Base-by-base conservation (phyloP, 1,140 invertebrate species). In the Cotesia glomerata region DNA sequence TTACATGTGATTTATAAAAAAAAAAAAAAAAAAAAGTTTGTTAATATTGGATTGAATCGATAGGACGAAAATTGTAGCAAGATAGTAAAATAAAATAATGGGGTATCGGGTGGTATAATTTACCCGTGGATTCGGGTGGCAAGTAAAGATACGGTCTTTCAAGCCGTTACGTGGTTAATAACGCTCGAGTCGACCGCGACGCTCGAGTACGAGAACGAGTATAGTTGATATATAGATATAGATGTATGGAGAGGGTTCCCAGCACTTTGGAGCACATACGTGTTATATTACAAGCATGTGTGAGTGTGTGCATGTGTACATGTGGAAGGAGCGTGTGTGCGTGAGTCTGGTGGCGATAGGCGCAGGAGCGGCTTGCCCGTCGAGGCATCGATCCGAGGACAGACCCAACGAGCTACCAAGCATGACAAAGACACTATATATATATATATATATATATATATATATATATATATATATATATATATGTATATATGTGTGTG, bases 291-390 rank as follows among this genome's bases (percentile, higher is more conserved):
- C 5, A 36, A 14, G 56, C 13, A 18, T 32, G 49, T n/a, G 16
- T 16, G 16, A 35, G 26, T 66, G 32, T 70, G 67, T 67, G 35
- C 5, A 56, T 59, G 66, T 56, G 62, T 36, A 36, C 5, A 52
- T 8, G 11, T 45, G 39, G 39, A 45, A 11, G 39, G 39, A 45
- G 39, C 11, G 7, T 54, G 61, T 65, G 63, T 35, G 45, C 54
- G 73, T 67, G 52, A 18, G 49, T 59, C 51, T 72, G 67, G 56
- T 67, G 67, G 56, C 71, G 68, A 69, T 75, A 75, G 74, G 74
- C 74, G 74, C 74, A 75, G 74, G 71, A 75, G 74, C 74, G 67
- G 63, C 36, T 59, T 59, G 9, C 54, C 54, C 54, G 69, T 26
- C 26, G 49, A 58, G 62, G 51, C 70, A 72, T 72, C 70, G 70